Conservation (phyloP, 2,888 invertebrate genomes). For the Nephrotoma appendiculata region DNA sequence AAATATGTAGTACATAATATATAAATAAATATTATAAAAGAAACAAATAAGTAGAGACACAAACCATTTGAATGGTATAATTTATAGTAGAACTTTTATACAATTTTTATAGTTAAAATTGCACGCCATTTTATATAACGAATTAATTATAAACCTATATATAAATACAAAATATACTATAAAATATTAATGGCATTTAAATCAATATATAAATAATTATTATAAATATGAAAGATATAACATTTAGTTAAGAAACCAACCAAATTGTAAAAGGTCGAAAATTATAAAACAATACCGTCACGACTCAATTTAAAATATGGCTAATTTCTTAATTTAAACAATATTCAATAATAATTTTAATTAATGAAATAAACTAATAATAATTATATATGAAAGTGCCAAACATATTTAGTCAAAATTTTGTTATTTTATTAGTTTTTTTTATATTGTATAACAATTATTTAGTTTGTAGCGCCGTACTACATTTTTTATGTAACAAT, state of each 20-base stretch:
- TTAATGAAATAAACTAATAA: neutral
- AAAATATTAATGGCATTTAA: neutral
- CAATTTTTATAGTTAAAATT: neutral
- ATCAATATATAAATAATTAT: neutral
- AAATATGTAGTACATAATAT: neutral
- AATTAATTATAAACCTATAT: neutral
- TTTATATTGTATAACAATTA: neutral
- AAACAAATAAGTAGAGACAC: neutral
- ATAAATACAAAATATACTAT: neutral
- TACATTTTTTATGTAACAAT: neutral
- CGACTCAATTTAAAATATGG: no score
- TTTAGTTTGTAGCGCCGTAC: neutral
- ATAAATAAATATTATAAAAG: neutral
- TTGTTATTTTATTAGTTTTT: neutral
- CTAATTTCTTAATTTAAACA: neutral
- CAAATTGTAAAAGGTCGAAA: neutral
- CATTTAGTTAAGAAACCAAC: neutral
- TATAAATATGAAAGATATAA: neutral
- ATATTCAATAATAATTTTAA: neutral
- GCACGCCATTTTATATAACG: neutral
- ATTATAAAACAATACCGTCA: neutral
- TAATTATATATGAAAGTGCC: neutral
- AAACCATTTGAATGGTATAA: neutral
- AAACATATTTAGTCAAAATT: slow-evolving; percentile 2
- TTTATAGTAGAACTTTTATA: neutral